phyloP scores from a whole-genome alignment of 2,797 vertebrate genomes.

The Serranus cabrilla region DNA sequence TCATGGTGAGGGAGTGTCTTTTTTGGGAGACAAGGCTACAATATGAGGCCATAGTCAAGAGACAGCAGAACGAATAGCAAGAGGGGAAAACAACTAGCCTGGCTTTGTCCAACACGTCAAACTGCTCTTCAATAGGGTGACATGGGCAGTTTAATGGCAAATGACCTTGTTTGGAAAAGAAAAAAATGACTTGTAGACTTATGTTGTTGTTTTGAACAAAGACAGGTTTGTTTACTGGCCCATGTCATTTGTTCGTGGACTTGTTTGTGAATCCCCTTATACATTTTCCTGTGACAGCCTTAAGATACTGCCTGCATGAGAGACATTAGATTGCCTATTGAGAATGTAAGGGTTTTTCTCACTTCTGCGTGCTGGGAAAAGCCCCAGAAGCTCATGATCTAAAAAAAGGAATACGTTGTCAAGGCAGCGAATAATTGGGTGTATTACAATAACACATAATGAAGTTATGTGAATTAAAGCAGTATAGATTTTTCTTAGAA shows the following conservation, averaged over 20 bases:
- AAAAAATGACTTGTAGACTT: neutral
- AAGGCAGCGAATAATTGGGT: neutral
- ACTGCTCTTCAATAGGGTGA: neutral
- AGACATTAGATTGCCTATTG: neutral
- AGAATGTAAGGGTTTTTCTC: neutral
- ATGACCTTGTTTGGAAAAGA: neutral
- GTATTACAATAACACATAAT: neutral
- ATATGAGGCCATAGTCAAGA: too few species aligned
- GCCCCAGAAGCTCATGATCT: neutral
- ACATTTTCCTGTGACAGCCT: conserved; percentile 1
- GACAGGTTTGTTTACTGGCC: neutral
- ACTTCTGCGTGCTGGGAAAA: neutral
- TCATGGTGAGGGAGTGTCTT: too few species aligned
- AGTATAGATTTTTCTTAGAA: neutral
- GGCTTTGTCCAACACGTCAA: neutral
- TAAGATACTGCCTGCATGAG: neutral
- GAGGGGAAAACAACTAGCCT: neutral
- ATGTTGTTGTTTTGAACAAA: neutral
- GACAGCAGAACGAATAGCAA: neutral
- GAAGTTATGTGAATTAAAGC: conserved; percentile 1
- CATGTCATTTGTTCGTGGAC: neutral
- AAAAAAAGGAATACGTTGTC: neutral
- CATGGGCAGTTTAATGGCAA: neutral
- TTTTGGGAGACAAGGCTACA: too few species aligned
- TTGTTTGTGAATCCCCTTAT: neutral